These are phyloP conservation scores for Gnathonemus longibarbis DNA, from an alignment of 2,113 vertebrate genomes.

Conservation along the genomic window DNA sequence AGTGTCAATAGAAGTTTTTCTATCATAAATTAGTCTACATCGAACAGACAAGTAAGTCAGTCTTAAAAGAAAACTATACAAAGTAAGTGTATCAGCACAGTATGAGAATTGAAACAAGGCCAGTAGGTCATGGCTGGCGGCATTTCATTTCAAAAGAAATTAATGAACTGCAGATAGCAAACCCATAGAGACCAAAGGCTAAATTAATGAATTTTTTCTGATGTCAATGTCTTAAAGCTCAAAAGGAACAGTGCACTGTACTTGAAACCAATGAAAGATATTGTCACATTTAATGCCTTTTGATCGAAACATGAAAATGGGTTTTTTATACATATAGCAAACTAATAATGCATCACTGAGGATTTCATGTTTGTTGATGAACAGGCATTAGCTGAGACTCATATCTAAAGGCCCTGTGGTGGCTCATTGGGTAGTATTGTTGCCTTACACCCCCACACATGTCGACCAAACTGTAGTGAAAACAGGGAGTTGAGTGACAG, in stretches of 20 bases:
- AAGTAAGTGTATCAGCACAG: constrained; percentile 49
- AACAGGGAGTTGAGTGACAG: neutral
- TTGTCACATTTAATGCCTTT: neutral
- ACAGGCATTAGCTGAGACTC: neutral
- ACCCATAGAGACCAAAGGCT: constrained; percentile 58
- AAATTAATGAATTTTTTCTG: constrained; percentile 61
- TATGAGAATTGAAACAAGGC: constrained; percentile 60
- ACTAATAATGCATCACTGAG: neutral
- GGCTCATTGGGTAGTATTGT: neutral
- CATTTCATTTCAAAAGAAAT: constrained; percentile 60
- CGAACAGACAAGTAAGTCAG: constrained; percentile 59
- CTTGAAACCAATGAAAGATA: constrained; percentile 30
- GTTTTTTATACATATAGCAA: neutral
- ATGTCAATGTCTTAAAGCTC: constrained; percentile 44
- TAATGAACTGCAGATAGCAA: constrained; percentile 60
- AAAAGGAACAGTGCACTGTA: constrained; percentile 8
- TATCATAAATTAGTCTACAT: neutral
- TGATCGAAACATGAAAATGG: neutral
- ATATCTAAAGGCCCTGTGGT: neutral
- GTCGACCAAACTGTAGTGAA: neutral
- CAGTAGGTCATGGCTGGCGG: constrained; percentile 64
- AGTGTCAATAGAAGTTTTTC: neutral
- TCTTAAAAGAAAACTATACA: constrained; percentile 68
- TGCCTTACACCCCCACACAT: neutral
- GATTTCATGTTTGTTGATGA: neutral